Evolutionary conservation across 2,797 vertebrate species (phyloP).

Genomic region (Fratercula arctica): DNA sequence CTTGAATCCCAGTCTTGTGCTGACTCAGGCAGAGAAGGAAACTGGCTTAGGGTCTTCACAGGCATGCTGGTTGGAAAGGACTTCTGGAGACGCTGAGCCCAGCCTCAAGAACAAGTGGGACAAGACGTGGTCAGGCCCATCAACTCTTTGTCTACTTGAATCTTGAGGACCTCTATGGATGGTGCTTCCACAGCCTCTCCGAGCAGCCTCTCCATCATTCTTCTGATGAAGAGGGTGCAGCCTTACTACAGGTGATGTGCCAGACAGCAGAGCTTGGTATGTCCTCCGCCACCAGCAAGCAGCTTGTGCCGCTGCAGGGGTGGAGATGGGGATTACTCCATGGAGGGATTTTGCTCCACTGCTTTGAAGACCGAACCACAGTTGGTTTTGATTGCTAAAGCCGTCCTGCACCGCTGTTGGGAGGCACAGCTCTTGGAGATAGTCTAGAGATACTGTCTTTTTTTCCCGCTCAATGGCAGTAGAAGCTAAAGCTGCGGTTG

Average conservation of each 20-base stretch:
- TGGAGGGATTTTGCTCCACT: not conserved
- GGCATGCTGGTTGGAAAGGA: not conserved
- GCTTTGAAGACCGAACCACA: not conserved
- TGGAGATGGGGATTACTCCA: not conserved
- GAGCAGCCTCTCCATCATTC: not conserved
- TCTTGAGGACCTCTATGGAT: not conserved
- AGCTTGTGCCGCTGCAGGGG: not conserved
- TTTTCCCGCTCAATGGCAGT: not conserved
- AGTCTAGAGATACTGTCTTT: not conserved
- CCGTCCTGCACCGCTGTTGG: not conserved
- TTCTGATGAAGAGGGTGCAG: not conserved
- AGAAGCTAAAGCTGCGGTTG: slow-evolving; percentile 35
- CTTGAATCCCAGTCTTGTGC: not conserved
- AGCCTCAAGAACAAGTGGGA: not conserved
- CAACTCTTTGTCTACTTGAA: not conserved
- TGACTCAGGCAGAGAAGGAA: not conserved
- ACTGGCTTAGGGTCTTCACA: not conserved
- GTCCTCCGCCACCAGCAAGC: not conserved
- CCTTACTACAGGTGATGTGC: rapidly evolving
- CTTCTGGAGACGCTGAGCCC: not conserved
- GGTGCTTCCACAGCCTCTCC: not conserved
- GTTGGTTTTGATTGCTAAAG: not conserved
- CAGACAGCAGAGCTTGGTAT: rapidly evolving
- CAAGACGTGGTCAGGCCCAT: not conserved
- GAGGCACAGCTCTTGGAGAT: not conserved